phyloP scores from a whole-genome alignment of 2,113 vertebrate genomes.

The Chaenocephalus aceratus region DNA sequence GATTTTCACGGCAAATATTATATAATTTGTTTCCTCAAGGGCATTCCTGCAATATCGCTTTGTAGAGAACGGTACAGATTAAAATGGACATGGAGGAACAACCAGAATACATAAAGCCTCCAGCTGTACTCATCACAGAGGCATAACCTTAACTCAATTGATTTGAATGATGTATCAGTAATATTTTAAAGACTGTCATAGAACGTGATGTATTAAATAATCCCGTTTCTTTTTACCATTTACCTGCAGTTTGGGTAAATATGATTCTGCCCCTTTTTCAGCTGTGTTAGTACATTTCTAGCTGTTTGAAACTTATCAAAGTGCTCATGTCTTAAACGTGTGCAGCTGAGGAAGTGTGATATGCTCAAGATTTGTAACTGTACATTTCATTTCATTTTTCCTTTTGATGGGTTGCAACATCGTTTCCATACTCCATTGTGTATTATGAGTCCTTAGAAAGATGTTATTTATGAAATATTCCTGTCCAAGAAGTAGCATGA shows the following conservation, averaged over 20 bases:
- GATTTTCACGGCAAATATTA: too few relatives aligned
- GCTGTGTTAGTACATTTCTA: background rate
- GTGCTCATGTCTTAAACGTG: background rate
- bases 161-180: too few relatives aligned
- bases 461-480: conserved; percentile 38
- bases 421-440: background rate
- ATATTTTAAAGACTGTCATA: too few relatives aligned
- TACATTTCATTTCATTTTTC: background rate
- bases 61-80: too few relatives aligned
- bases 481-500: conserved; percentile 27
- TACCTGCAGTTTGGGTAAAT: background rate
- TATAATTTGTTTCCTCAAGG: too few relatives aligned
- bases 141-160: too few relatives aligned
- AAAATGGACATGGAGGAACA: too few relatives aligned
- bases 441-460: background rate
- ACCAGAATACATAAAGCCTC: too few relatives aligned
- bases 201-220: background rate
- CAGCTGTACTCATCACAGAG: too few relatives aligned
- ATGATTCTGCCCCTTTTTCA: background rate
- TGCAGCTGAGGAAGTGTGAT: background rate
- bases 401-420: too few relatives aligned
- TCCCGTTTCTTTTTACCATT: background rate
- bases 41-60: too few relatives aligned
- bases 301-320: too few relatives aligned
- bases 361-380: background rate